Percentiles rank a stretch among this genome's conserved stretches.
Conservation (phyloP, 2,113 vertebrate species). For the Xerus inauris region DNA sequence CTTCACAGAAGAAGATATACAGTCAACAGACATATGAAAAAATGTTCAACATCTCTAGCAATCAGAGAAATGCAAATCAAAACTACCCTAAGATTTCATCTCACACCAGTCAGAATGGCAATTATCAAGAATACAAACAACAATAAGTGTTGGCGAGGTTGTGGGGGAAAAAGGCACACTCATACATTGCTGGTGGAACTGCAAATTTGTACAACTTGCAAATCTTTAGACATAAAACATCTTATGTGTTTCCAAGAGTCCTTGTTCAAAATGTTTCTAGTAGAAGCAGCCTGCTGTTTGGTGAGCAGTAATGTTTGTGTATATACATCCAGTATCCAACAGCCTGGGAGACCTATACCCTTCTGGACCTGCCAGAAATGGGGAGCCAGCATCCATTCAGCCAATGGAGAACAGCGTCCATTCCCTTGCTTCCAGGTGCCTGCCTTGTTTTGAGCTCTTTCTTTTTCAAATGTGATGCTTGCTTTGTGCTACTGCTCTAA, state of each 20-base stretch:
- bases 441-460: background rate
- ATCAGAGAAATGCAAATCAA: too few relatives aligned
- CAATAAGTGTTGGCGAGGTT: too few relatives aligned
- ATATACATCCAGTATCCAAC: background rate
- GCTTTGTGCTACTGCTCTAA: background rate
- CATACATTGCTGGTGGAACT: too few relatives aligned
- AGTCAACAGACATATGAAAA: too few relatives aligned
- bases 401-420: rapidly evolving
- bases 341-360: background rate
- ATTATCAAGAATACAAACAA: too few relatives aligned
- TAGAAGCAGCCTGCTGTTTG: background rate
- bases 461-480: background rate
- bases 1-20: too few relatives aligned
- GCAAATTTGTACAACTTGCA: too few relatives aligned
- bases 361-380: background rate
- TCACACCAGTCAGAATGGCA: too few relatives aligned
- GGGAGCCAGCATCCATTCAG: too few relatives aligned
- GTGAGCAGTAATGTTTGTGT: background rate
- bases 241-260: background rate
- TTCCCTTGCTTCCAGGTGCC: background rate
- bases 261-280: background rate
- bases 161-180: too few relatives aligned
- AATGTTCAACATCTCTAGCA: too few relatives aligned
- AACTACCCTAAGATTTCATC: too few relatives aligned
- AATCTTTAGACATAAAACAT: background rate